These are phyloP conservation scores for Drosophila sulfurigaster DNA, from an alignment of 1,140 invertebrate species.

Conservation along the genomic window DNA sequence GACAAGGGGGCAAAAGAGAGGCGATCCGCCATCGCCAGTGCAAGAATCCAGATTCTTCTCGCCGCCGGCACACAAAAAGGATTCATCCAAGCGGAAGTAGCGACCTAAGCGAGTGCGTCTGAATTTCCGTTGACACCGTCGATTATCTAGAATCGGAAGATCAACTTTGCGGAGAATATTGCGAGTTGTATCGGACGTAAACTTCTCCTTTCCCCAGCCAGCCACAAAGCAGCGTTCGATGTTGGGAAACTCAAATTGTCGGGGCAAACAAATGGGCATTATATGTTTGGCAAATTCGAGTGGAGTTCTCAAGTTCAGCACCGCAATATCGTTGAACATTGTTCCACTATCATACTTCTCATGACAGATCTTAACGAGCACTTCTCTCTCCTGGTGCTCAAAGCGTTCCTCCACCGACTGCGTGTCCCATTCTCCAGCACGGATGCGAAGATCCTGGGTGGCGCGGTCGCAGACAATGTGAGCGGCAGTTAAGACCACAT, in stretches of 20 bases:
- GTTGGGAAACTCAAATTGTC: not conserved
- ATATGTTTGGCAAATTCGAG: not conserved
- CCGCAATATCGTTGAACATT: not conserved
- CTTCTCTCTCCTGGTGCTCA: not conserved
- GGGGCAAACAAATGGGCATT: constrained; percentile 9
- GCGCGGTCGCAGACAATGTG: not conserved
- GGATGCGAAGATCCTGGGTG: not conserved
- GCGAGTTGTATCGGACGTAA: not conserved
- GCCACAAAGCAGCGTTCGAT: not conserved
- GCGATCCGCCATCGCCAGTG: constrained; percentile 79
- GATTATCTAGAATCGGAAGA: not conserved
- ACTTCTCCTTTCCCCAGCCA: constrained; percentile 1
- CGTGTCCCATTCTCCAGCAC: constrained; percentile 10
- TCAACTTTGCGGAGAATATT: constrained; percentile 1
- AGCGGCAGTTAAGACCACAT: constrained; percentile 12
- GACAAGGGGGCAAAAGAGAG: constrained; percentile 87
- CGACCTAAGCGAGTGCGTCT: not conserved
- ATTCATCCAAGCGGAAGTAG: not conserved
- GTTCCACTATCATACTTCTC: not conserved
- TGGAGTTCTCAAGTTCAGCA: not conserved
- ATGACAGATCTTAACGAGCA: constrained; percentile 6
- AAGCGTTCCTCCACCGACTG: not conserved
- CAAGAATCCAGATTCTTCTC: constrained; percentile 88
- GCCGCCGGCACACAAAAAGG: constrained; percentile 86
- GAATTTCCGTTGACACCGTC: not conserved